Conservation (phyloP, 2,888 invertebrate genomes). For the Acleris cristana region DNA sequence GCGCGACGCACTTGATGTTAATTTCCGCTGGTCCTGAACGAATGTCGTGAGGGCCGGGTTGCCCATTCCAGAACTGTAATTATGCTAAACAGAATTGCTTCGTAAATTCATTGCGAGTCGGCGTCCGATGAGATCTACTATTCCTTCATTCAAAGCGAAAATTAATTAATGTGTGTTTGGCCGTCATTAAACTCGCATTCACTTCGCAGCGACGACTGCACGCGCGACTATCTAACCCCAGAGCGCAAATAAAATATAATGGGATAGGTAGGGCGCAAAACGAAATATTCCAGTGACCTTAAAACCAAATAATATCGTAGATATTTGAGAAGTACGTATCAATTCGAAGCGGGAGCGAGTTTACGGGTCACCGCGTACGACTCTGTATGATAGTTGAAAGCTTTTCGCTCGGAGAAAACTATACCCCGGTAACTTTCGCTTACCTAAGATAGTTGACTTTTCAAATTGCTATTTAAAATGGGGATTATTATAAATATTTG, state of each 20-base stretch:
- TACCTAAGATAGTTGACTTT: slow-evolving; percentile 21
- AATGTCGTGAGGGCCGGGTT: slow-evolving; percentile 18
- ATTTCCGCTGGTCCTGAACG: slow-evolving; percentile 48
- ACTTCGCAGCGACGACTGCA: slow-evolving; percentile 14
- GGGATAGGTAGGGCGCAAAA: slow-evolving; percentile 18
- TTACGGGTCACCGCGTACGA: slow-evolving; percentile 62
- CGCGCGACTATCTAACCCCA: not conserved
- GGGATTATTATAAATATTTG: not conserved
- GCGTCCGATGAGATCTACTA: slow-evolving; percentile 17
- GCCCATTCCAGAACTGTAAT: slow-evolving; percentile 33
- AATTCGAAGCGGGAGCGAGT: slow-evolving; percentile 57
- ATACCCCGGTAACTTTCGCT: slow-evolving; percentile 53
- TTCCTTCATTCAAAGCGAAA: slow-evolving; percentile 28
- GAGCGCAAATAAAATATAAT: slow-evolving; percentile 24
- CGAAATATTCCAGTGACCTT: slow-evolving; percentile 29
- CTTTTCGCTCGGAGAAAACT: slow-evolving; percentile 53
- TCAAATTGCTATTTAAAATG: slow-evolving; percentile 13
- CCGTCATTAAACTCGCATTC: no score
- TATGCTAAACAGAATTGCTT: slow-evolving; percentile 26
- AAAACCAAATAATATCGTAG: slow-evolving; percentile 53
- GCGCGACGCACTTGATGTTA: slow-evolving; percentile 40
- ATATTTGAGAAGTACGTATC: slow-evolving; percentile 53
- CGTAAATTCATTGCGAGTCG: slow-evolving; percentile 28
- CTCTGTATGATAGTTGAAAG: slow-evolving; percentile 53
- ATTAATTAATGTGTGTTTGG: slow-evolving; percentile 25